These are phyloP conservation scores for Albula goreensis DNA, from an alignment of 2,113 vertebrate species.

Conservation along the genomic window DNA sequence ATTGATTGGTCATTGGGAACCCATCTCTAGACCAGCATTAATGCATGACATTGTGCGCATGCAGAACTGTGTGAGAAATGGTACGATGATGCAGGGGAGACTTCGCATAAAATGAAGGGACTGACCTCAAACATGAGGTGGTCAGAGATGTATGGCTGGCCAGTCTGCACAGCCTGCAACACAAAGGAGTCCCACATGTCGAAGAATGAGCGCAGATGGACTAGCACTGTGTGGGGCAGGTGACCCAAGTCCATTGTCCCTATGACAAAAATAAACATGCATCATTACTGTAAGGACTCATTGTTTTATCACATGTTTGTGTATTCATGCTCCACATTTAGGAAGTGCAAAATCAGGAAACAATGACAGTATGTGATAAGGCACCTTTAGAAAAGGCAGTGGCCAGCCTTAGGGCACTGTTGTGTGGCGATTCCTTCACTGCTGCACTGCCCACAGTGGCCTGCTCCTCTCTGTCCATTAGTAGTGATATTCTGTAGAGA, in stretches of 20 bases:
- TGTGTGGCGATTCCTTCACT: conserved; percentile 67
- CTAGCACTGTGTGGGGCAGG: conserved; percentile 84
- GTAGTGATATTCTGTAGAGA: conserved; percentile 75
- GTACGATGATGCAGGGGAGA: not conserved
- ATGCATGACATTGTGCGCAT: not conserved
- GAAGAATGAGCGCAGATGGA: conserved; percentile 88
- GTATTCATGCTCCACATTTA: too few relatives aligned
- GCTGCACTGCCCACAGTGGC: conserved; percentile 66
- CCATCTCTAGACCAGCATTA: not conserved
- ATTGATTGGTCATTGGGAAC: not conserved
- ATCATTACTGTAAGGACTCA: not conserved
- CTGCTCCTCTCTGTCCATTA: conserved; percentile 85
- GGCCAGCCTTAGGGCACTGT: conserved; percentile 80
- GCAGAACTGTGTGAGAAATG: not conserved
- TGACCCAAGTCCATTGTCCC: conserved; percentile 82
- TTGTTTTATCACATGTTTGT: not conserved
- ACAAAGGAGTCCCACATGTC: conserved; percentile 81
- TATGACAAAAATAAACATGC: conserved; percentile 50
- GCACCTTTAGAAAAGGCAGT: conserved; percentile 91
- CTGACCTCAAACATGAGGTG: conserved; percentile 74
- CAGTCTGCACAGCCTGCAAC: conserved; percentile 78
- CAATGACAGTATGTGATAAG: not conserved
- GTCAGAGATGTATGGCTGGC: conserved; percentile 79
- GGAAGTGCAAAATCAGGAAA: not conserved
- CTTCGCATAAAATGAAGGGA: not conserved